Evolutionary conservation across 2,888 invertebrate genomes (phyloP), one percentile per base, ranked within the genome.

Genomic region (Rhagophthalmus giganteus): DNA sequence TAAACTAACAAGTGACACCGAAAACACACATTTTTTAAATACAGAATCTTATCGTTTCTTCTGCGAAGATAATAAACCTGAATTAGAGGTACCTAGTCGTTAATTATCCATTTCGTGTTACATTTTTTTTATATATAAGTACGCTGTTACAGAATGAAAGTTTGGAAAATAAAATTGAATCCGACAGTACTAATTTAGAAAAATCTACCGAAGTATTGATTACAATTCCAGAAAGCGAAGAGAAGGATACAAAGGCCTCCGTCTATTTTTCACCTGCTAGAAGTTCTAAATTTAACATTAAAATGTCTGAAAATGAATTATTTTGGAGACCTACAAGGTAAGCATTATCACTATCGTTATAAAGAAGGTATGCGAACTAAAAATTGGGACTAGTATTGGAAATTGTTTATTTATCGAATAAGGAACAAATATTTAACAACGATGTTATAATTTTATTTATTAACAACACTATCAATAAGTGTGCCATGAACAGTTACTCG

Each of bases 41-140:
- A 54, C 64, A 1, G 46, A 46, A 15, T 40, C 41, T 6, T 57
- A 53, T 31, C 49, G 51, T 7, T 63, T 63, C 49, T 63, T 63
- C 31, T 62, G 58, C 50, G 44, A 35, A 26, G 33, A 48, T 30
- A 16, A 45, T 13, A 13, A 32, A n/a, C 31, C 27, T 10, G 2
- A 14, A 1, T 9, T 24, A 40, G 16, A 35, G n/a, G 31, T 34
- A 32, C 10, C 9, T 4, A 2, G 9, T n/a, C n/a, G n/a, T n/a
- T n/a, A n/a, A n/a, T n/a, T n/a, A n/a, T n/a, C n/a, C n/a, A n/a
- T n/a, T n/a, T n/a, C n/a, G n/a, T n/a, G 24, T 24, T 24, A 24
- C 24, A 24, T 8, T 6, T 24, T 24, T 6, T 24, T 6, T 5
- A 24, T 24, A 24, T 24, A 24, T 24, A 24, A 24, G 5, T 24